Conservation (phyloP, 2,888 invertebrate species). For the Cremastobaeus sp. region DNA sequence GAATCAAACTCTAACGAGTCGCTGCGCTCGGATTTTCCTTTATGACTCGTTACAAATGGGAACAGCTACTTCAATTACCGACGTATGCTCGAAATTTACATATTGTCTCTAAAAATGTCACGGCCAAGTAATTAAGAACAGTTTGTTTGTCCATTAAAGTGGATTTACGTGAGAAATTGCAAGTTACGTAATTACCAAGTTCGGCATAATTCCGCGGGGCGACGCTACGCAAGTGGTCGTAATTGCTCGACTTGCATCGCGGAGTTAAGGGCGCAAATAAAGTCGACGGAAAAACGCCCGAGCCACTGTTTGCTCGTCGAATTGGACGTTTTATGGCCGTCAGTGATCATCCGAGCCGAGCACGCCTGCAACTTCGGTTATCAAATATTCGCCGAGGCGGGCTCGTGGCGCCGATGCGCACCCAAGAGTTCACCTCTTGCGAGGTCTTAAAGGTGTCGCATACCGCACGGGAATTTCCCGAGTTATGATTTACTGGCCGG, state of each 20-base stretch:
- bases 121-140: slow-evolving; percentile 11
- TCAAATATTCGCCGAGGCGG: slow-evolving; percentile 71
- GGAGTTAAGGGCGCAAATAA: slow-evolving; percentile 30
- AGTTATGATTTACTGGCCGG: slow-evolving; percentile 76
- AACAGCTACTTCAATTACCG: too few species aligned
- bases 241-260: slow-evolving; percentile 15
- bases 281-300: slow-evolving; percentile 43
- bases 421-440: slow-evolving; percentile 66
- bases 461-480: slow-evolving; percentile 74
- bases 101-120: not conserved
- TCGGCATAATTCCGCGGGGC: not conserved
- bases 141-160: slow-evolving; percentile 15
- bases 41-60: not conserved
- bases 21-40: slow-evolving; percentile 16
- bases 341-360: slow-evolving; percentile 36
- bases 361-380: slow-evolving; percentile 64
- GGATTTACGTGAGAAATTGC: not conserved
- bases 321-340: slow-evolving; percentile 49
- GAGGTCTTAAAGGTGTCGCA: slow-evolving; percentile 73
- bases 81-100: too few species aligned
- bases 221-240: slow-evolving; percentile 16
- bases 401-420: slow-evolving; percentile 50
- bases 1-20: slow-evolving; percentile 38
- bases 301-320: slow-evolving; percentile 36
- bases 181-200: slow-evolving; percentile 26